Evolutionary conservation across 2,888 invertebrate genomes (phyloP).

Genomic region (Automeris io): DNA sequence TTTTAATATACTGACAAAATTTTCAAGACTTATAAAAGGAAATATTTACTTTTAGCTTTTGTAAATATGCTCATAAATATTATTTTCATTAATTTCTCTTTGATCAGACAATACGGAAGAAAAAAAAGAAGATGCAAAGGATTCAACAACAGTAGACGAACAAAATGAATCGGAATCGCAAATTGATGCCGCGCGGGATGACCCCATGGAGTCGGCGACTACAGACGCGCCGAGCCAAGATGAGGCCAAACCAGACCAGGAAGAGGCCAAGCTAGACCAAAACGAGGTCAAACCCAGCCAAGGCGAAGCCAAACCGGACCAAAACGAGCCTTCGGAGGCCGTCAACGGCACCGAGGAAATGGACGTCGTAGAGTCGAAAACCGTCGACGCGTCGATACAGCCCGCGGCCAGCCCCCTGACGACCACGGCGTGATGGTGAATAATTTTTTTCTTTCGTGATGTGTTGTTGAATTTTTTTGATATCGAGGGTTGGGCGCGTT

Average conservation of each 20-base stretch:
- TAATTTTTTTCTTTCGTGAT: too few species aligned
- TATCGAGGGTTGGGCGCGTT: too few species aligned
- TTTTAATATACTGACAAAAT: too few species aligned
- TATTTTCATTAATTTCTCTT: not conserved
- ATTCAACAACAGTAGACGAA: constrained; percentile 24
- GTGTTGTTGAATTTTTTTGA: too few species aligned
- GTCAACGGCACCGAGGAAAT: constrained; percentile 41
- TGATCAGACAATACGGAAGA: constrained; percentile 11
- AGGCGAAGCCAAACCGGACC: not conserved
- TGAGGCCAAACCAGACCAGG: not conserved
- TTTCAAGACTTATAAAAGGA: too few species aligned
- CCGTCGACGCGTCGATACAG: constrained; percentile 28
- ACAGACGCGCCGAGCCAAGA: constrained; percentile 53
- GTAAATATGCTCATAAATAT: too few species aligned
- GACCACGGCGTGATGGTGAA: constrained; percentile 50
- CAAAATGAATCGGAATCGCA: constrained; percentile 25
- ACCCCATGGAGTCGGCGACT: constrained; percentile 41
- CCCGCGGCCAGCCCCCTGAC: constrained; percentile 31
- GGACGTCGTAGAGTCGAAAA: constrained; percentile 25
- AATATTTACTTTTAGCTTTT: too few species aligned
- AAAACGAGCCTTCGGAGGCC: constrained; percentile 14
- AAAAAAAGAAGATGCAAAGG: constrained; percentile 16
- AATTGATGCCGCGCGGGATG: constrained; percentile 25
- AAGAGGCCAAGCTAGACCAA: not conserved
- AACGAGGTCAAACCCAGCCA: too few species aligned